Evolutionary conservation across 1,140 invertebrate genomes (phyloP).

Genomic region (Scylla paramamosain): DNA sequence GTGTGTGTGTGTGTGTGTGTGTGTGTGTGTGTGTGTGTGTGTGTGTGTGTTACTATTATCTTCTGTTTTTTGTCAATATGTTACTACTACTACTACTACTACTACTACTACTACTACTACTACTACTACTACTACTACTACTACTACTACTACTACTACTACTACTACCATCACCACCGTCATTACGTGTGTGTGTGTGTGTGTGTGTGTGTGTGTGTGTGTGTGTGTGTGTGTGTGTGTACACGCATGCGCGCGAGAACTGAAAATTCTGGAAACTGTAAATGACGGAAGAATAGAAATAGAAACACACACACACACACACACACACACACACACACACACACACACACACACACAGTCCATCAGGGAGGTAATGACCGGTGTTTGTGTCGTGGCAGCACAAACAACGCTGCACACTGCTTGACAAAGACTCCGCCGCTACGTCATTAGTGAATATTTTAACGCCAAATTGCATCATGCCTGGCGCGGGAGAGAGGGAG

Average conservation of each 20-base stretch:
- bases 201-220: neutral
- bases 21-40: too few relatives aligned
- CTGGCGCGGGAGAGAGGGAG: neutral
- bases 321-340: slow-evolving; percentile 49
- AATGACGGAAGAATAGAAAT: neutral
- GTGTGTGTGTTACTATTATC: too few relatives aligned
- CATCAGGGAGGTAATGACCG: neutral
- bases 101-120: slow-evolving; percentile 14
- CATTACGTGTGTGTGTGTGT: neutral
- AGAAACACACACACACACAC: slow-evolving; percentile 2
- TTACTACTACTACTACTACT: neutral
- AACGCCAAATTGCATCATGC: neutral
- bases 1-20: too few relatives aligned
- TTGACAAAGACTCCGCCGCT: neutral
- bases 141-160: neutral
- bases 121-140: slow-evolving; percentile 3
- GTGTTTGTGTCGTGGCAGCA: neutral
- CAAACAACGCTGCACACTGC: neutral
- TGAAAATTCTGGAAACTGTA: too few relatives aligned
- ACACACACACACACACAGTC: slow-evolving; percentile 37
- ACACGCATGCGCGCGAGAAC: too few relatives aligned
- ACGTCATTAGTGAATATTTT: slow-evolving; percentile 21
- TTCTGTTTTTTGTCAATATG: too few relatives aligned
- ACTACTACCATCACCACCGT: neutral
- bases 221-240: too few relatives aligned